A percentile compares a stretch with the other conserved stretches of the same genome.
These are phyloP conservation scores for Pleuronectes platessa DNA, from an alignment of 2,113 vertebrate genomes.

Conservation along the genomic window DNA sequence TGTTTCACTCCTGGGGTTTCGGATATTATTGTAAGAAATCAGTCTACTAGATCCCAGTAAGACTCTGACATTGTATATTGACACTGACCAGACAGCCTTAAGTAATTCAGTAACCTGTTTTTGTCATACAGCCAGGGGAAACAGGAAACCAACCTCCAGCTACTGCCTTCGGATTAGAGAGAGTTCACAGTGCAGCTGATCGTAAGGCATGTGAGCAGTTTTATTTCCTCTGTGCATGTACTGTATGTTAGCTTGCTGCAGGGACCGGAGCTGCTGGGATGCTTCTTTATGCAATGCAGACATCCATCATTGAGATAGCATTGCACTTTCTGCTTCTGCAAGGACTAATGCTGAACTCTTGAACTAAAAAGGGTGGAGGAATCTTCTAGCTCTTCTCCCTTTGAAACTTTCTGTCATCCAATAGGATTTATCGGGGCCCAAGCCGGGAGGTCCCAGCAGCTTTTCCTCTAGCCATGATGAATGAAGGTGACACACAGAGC, in stretches of 20 bases:
- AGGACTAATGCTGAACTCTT: not conserved
- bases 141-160: conserved; percentile 20
- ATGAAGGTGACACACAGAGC: conserved; percentile 9
- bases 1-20: conserved; percentile 37
- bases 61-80: conserved; percentile 17
- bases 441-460: not conserved
- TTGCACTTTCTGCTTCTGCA: conserved; percentile 10
- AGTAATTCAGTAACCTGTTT: conserved; percentile 34
- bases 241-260: conserved; percentile 44
- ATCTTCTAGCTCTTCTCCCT: not conserved
- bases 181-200: conserved; percentile 49
- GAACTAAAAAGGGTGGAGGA: not conserved
- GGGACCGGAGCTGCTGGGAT: conserved; percentile 21
- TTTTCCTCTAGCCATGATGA: not conserved
- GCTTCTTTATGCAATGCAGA: conserved; percentile 31
- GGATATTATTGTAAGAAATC: conserved; percentile 37
- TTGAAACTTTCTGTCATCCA: not conserved
- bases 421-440: too few species aligned
- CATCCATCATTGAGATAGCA: conserved; percentile 46
- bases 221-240: conserved; percentile 23
- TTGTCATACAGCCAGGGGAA: conserved; percentile 27
- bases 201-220: conserved; percentile 33
- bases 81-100: conserved; percentile 33
- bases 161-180: conserved; percentile 41
- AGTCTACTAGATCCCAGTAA: conserved; percentile 23